A percentile compares a stretch with the other conserved stretches of the same genome.
These are phyloP conservation scores for Bombus huntii DNA, from an alignment of 1,140 invertebrate genomes.

Conservation along the genomic window DNA sequence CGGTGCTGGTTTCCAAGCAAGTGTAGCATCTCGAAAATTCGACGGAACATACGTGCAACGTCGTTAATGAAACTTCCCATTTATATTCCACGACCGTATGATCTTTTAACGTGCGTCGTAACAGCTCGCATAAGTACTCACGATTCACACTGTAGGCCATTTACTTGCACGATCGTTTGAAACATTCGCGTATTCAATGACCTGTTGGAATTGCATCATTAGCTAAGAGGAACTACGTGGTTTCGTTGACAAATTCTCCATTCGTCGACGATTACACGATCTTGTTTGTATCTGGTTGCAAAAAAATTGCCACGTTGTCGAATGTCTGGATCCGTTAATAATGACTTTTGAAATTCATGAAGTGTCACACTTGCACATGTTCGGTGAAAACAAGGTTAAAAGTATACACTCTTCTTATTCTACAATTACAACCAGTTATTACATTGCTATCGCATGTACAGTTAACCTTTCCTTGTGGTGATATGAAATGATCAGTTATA, in stretches of 20 bases:
- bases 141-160: not conserved
- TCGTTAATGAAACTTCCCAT: slow-evolving; percentile 56
- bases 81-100: slow-evolving; percentile 35
- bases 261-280: not conserved
- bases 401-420: not conserved
- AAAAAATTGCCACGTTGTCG: not conserved
- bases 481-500: not conserved
- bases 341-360: not conserved
- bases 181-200: slow-evolving; percentile 2
- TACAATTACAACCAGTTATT: slow-evolving; percentile 10
- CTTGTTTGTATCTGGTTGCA: not conserved
- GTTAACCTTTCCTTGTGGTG: not conserved
- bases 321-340: not conserved
- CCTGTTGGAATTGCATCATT: not conserved
- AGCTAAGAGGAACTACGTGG: not conserved
- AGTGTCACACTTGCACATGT: not conserved
- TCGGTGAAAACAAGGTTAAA: not conserved
- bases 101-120: slow-evolving; percentile 49
- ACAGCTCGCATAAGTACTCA: not conserved
- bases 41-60: slow-evolving; percentile 22
- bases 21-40: slow-evolving; percentile 51
- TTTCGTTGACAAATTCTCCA: not conserved
- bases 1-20: slow-evolving; percentile 25
- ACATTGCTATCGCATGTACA: not conserved
- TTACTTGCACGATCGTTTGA: not conserved